A percentile compares a stretch with the other conserved stretches of the same genome.
Evolutionary conservation across 2,797 vertebrate species (phyloP).

Genomic region (Hapalemur alaotrensis): DNA sequence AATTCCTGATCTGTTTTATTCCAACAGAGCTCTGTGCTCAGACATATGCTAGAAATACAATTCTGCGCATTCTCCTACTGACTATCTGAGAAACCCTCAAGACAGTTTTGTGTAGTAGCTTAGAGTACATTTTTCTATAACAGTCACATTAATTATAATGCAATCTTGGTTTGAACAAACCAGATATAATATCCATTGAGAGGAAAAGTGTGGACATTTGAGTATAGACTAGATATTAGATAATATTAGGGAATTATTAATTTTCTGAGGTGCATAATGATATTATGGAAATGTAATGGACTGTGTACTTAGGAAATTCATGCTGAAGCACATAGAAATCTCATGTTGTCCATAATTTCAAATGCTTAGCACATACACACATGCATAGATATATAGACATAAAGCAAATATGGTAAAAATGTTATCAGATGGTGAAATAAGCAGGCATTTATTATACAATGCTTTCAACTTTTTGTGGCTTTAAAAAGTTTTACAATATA

Average conservation of each 20-base stretch:
- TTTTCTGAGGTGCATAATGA: not conserved
- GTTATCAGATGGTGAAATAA: not conserved
- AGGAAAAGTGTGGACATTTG: not conserved
- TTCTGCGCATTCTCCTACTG: not conserved
- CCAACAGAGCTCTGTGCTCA: not conserved
- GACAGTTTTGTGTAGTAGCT: not conserved
- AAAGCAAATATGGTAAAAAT: not conserved
- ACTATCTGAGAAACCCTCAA: not conserved
- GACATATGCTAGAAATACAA: not conserved
- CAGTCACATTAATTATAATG: not conserved
- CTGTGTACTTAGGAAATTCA: not conserved
- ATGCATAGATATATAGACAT: not conserved
- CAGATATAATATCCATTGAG: not conserved
- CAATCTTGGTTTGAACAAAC: not conserved
- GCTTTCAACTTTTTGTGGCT: not conserved
- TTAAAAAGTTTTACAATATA: not conserved
- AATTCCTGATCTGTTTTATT: not conserved
- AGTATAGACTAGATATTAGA: not conserved
- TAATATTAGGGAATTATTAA: not conserved
- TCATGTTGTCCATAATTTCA: not conserved
- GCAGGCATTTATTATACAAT: not conserved
- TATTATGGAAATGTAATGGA: not conserved
- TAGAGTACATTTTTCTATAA: not conserved
- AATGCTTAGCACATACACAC: not conserved
- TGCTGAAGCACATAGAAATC: not conserved